These are phyloP conservation scores for Catharus minimus DNA, from an alignment of 2,113 vertebrate genomes.

Conservation along the genomic window DNA sequence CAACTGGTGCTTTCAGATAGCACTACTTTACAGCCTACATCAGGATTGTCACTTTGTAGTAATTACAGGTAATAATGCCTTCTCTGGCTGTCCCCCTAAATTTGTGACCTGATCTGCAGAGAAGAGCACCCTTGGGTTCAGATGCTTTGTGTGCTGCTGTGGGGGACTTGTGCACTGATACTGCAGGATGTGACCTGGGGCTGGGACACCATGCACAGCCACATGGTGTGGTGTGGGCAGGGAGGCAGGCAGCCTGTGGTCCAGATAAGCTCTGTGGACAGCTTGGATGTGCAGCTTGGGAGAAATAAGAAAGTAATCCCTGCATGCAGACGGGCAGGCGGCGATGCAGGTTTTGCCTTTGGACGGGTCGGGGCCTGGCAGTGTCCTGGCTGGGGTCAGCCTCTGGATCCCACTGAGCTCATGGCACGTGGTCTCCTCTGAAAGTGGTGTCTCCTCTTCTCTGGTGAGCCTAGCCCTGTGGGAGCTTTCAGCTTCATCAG, in stretches of 20 bases:
- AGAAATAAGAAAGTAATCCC: background rate
- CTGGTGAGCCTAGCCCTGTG: background rate
- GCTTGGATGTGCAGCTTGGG: background rate
- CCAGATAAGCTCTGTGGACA: background rate
- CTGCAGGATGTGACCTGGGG: background rate
- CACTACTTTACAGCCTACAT: background rate
- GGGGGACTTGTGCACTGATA: background rate
- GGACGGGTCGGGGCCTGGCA: accelerated
- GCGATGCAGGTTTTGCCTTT: accelerated
- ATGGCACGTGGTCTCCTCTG: background rate
- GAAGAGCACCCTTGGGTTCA: background rate
- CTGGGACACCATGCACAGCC: background rate
- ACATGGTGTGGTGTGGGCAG: accelerated
- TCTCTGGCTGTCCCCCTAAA: background rate
- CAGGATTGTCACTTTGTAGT: background rate
- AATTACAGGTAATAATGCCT: background rate
- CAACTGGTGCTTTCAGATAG: accelerated
- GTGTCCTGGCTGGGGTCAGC: accelerated
- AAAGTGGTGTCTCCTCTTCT: background rate
- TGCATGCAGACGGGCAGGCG: accelerated
- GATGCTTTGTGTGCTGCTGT: background rate
- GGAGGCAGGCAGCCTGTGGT: background rate
- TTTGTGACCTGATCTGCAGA: background rate
- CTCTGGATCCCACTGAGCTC: accelerated
- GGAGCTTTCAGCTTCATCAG: background rate